phyloP scores from a whole-genome alignment of 2,113 vertebrate genomes.

The Pithys albifrons region DNA sequence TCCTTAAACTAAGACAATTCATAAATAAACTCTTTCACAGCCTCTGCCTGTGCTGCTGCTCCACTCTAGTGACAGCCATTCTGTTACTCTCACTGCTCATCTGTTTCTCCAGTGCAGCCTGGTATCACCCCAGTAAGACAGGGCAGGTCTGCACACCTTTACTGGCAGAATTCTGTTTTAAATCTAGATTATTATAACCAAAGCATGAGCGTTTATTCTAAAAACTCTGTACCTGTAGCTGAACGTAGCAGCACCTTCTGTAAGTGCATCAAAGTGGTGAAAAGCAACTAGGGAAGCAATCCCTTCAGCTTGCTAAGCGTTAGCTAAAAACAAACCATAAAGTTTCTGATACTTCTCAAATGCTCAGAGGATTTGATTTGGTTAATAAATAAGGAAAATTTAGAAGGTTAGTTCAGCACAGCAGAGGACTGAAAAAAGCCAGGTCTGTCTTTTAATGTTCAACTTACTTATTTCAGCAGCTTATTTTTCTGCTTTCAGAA shows the following conservation, averaged over 20 bases:
- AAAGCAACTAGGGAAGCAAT: not conserved
- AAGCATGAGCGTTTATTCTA: not conserved
- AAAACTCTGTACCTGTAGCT: not conserved
- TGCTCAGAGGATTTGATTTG: not conserved
- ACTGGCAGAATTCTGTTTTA: not conserved
- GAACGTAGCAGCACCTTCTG: not conserved
- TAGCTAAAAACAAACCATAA: not conserved
- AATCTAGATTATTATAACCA: not conserved
- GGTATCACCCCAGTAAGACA: not conserved
- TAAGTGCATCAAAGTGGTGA: not conserved
- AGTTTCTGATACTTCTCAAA: not conserved
- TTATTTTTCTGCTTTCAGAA: not conserved
- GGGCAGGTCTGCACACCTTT: not conserved
- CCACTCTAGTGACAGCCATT: not conserved
- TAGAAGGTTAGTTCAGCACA: not conserved
- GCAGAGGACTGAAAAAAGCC: not conserved
- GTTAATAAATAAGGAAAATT: not conserved
- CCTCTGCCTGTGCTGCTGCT: not conserved
- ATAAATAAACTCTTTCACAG: not conserved
- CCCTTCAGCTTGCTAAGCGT: not conserved
- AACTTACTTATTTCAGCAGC: not conserved
- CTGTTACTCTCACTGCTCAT: not conserved
- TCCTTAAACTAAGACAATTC: not conserved
- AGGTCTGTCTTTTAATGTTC: not conserved
- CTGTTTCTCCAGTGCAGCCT: not conserved